phyloP scores from a whole-genome alignment of 2,113 vertebrate species.

The Leptobrachium leishanense region DNA sequence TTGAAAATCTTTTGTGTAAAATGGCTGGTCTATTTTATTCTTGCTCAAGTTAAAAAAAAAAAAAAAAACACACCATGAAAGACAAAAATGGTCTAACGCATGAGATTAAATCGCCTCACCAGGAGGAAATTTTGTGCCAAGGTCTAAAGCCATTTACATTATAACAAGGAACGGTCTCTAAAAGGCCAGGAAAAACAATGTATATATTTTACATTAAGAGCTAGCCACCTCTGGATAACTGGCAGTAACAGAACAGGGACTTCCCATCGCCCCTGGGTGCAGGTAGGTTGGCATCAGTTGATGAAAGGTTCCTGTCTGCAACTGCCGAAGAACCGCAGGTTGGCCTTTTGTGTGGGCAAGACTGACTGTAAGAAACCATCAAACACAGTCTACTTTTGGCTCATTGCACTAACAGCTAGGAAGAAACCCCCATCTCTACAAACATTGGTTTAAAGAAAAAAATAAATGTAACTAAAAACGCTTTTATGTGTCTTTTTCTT shows the following conservation, averaged over 20 bases:
- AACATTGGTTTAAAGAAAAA: background rate
- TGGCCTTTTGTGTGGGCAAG: background rate
- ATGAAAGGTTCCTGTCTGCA: conserved; percentile 48
- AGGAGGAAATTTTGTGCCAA: conserved; percentile 47
- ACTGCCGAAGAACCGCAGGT: background rate
- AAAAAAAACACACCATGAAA: background rate
- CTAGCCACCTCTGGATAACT: conserved; percentile 58
- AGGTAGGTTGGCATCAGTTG: conserved; percentile 44
- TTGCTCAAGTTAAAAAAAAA: conserved; percentile 53
- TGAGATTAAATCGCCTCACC: conserved; percentile 54
- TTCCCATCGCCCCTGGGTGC: no score
- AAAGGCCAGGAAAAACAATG: conserved; percentile 65
- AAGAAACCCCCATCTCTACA: conserved; percentile 6
- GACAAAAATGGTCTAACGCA: conserved; percentile 55
- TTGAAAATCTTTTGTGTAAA: conserved; percentile 79
- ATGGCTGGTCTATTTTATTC: conserved; percentile 70
- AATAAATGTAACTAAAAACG: background rate
- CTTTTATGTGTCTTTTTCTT: conserved; percentile 15
- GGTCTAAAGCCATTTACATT: conserved; percentile 66
- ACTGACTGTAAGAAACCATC: conserved; percentile 58
- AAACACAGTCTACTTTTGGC: conserved; percentile 70
- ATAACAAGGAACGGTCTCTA: conserved; percentile 75
- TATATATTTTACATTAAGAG: conserved; percentile 15
- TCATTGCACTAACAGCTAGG: conserved; percentile 59
- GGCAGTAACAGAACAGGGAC: no score